Base-by-base conservation (phyloP, 1,140 invertebrate genomes). In the Sycophaga agraensis region DNA sequence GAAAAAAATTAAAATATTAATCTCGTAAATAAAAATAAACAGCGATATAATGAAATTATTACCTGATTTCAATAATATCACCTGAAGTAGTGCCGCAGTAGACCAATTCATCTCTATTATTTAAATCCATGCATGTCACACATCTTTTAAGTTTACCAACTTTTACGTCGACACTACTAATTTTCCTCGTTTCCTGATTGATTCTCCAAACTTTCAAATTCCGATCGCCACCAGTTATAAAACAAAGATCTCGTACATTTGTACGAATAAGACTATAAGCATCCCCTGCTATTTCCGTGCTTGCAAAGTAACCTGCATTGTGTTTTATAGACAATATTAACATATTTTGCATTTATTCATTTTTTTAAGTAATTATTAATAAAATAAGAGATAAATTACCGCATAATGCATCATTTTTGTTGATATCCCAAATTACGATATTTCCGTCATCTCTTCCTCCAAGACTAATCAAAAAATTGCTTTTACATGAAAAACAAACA, bases 401-500 rank as follows among this genome's bases (percentile, higher is more conserved):
- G 63, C 88, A 91, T 7, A 90, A 82, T 12, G 87, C 83, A 58
- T 83, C 84, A 65, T 82, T 84, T 2, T 81, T 82, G 28, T 80
- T 68, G 50, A 91, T 84, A 70, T 92, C 86, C 83, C 86, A 93
- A 7, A 92, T 83, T 26, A 92, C 84, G 24, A 93, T 86, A 67
- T 87, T 88, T 21, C 92, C 90, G 77, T 94, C 94, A 76, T 97
- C 94, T 64, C 87, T 85, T 1, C 94, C 94, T 14, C 94, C 94
- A 31, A 96, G 82, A 2, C 91, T 93, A 34, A 94, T 86, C 50
- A 96, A 80, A 74, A 89, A 95, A 42, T 84, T 84, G 62, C 92
- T 91, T 73, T 92, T 87, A 22, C 85, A 83, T 0, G 93, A 91
- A 74, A 97, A 96, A 14, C 85, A 83, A 11, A 96, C 79, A 9